Conservation (phyloP, 2,888 invertebrate species). For the Drosophila heteroneura region DNA sequence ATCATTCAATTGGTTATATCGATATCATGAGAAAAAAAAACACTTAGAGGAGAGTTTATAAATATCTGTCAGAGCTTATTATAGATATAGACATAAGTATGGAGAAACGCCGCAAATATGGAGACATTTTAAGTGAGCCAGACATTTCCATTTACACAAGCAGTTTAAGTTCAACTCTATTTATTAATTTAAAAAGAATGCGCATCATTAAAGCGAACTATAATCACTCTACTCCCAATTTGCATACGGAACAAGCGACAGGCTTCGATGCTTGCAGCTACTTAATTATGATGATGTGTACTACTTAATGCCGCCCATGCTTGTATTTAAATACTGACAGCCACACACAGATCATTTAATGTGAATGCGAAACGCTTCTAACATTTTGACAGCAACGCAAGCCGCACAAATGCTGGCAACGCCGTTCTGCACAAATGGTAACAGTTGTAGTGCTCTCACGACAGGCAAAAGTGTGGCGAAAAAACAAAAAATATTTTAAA, state of each 20-base stretch:
- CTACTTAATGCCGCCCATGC: constrained; percentile 21
- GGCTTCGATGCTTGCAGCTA: constrained; percentile 11
- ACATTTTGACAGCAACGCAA: neutral
- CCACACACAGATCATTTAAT: neutral
- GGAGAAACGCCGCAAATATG: neutral
- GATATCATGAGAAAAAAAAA: neutral
- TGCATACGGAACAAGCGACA: constrained; percentile 21
- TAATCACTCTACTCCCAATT: constrained; percentile 32
- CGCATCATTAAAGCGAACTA: constrained; percentile 2
- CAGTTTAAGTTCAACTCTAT: neutral
- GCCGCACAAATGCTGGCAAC: constrained; percentile 27
- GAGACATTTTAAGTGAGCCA: neutral
- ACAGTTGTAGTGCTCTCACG: constrained; percentile 20
- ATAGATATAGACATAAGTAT: no score
- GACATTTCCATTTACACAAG: neutral
- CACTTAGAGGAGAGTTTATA: neutral
- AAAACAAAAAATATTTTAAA: constrained; percentile 58
- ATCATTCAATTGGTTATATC: neutral
- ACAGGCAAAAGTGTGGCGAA: constrained; percentile 1
- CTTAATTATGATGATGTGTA: constrained; percentile 30
- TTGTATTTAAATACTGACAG: constrained; percentile 21
- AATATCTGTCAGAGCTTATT: neutral
- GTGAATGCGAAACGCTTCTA: constrained; percentile 2
- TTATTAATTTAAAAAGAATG: constrained; percentile 11
- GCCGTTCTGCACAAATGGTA: constrained; percentile 15